A percentile compares a stretch with the other conserved stretches of the same genome.
phyloP scores from a whole-genome alignment of 2,113 vertebrate species.

The Xenopus tropicalis region DNA sequence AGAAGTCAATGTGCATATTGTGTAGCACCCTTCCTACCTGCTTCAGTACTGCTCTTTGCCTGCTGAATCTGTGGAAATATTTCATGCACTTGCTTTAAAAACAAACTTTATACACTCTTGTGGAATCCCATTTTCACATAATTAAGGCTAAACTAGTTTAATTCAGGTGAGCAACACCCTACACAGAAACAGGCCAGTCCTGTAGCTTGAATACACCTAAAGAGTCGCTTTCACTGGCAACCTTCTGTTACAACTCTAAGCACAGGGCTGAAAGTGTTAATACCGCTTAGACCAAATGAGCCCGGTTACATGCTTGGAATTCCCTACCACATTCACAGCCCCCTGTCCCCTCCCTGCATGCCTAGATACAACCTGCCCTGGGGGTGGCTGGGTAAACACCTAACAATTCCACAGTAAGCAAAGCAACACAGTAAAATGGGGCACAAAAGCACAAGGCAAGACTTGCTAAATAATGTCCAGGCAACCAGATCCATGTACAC shows the following conservation, averaged over 20 bases:
- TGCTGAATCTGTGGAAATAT: no score
- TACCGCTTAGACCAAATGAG: slow-evolving; percentile 16
- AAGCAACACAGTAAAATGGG: no score
- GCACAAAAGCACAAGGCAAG: no score
- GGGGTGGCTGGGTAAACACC: background rate
- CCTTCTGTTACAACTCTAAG: background rate
- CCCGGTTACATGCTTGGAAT: slow-evolving; percentile 19
- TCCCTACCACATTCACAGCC: slow-evolving; percentile 6
- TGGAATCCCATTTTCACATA: no score
- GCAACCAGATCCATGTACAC: no score
- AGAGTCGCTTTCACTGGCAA: background rate
- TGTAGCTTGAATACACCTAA: no score
- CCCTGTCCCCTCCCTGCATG: slow-evolving; percentile 13
- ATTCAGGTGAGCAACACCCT: background rate
- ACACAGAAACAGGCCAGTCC: background rate
- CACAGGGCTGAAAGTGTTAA: background rate
- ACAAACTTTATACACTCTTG: no score
- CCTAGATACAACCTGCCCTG: slow-evolving; percentile 19
- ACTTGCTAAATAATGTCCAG: no score
- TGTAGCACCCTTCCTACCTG: no score
- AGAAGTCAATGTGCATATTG: background rate
- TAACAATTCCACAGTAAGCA: background rate
- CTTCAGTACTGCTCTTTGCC: no score
- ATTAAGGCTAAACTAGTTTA: no score
- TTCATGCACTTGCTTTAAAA: no score